Evolutionary conservation across 2,888 invertebrate genomes (phyloP).

Genomic region (Choristoneura rosaceana): DNA sequence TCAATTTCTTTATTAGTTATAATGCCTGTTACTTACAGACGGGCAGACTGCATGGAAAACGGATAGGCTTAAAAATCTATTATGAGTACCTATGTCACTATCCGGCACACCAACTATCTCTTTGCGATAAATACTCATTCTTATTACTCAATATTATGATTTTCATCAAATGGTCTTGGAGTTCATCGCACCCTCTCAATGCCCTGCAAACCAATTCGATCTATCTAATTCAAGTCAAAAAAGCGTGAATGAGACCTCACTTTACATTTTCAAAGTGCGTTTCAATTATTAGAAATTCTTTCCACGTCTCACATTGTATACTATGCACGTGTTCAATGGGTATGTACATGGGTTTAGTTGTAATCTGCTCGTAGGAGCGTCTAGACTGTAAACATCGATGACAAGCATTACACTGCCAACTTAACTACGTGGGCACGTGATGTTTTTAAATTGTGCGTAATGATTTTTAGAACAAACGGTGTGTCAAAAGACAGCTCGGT

Average conservation of each 20-base stretch:
- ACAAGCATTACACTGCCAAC: constrained; percentile 25
- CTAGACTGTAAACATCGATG: constrained; percentile 39
- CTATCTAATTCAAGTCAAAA: constrained; percentile 1
- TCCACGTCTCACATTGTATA: constrained; percentile 22
- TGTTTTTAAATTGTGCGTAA: constrained; percentile 18
- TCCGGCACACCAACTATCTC: background rate
- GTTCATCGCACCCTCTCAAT: background rate
- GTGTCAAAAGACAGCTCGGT: background rate
- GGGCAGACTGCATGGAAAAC: too few relatives aligned
- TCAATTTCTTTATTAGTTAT: too few relatives aligned
- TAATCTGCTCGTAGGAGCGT: constrained; percentile 19
- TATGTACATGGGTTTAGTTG: constrained; percentile 29
- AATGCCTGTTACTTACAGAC: too few relatives aligned
- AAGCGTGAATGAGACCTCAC: background rate
- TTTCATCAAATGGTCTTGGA: background rate
- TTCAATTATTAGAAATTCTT: background rate
- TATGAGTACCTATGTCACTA: too few relatives aligned
- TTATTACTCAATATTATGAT: background rate
- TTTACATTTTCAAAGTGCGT: constrained; percentile 17
- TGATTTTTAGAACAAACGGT: constrained; percentile 4
- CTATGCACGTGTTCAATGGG: constrained; percentile 30
- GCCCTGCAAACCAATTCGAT: background rate
- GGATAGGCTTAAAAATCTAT: too few relatives aligned
- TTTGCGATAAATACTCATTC: background rate
- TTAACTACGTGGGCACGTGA: constrained; percentile 19